phyloP scores from a whole-genome alignment of 2,113 vertebrate species.

The Actenoides lindsayi region DNA sequence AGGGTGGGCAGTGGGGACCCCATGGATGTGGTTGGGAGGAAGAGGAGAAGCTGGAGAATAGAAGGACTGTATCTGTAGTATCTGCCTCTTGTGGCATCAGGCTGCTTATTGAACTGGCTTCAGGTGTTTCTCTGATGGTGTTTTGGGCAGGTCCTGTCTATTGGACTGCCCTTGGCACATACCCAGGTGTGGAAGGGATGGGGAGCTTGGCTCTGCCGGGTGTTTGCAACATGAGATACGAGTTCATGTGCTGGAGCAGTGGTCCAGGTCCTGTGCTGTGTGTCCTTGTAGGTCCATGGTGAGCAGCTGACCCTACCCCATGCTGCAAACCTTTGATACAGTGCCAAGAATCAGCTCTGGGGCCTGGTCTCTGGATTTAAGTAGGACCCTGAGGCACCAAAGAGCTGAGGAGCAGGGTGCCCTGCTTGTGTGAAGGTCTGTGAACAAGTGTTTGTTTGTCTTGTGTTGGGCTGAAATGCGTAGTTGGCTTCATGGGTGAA shows the following conservation, averaged over 20 bases:
- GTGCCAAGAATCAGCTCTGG: background rate
- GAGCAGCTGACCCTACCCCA: background rate
- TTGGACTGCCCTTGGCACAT: background rate
- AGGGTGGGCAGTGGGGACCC: no score
- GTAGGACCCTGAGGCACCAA: background rate
- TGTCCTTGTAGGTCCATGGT: accelerated
- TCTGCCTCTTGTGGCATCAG: background rate
- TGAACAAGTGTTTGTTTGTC: background rate
- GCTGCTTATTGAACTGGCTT: background rate
- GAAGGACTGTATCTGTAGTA: accelerated
- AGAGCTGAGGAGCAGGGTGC: background rate
- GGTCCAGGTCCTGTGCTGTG: accelerated
- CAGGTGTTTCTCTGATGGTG: background rate
- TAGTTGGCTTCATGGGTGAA: background rate
- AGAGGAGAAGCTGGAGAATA: background rate
- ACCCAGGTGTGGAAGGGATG: background rate
- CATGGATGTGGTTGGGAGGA: background rate
- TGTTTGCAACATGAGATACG: background rate
- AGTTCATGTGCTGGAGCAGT: background rate
- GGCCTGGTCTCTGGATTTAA: background rate
- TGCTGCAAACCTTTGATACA: background rate
- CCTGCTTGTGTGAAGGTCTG: background rate
- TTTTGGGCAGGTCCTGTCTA: background rate
- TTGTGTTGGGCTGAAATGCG: background rate
- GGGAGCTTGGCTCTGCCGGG: background rate